phyloP scores from a whole-genome alignment of 2,797 vertebrate genomes.

The Notoglanidium macrostoma region DNA sequence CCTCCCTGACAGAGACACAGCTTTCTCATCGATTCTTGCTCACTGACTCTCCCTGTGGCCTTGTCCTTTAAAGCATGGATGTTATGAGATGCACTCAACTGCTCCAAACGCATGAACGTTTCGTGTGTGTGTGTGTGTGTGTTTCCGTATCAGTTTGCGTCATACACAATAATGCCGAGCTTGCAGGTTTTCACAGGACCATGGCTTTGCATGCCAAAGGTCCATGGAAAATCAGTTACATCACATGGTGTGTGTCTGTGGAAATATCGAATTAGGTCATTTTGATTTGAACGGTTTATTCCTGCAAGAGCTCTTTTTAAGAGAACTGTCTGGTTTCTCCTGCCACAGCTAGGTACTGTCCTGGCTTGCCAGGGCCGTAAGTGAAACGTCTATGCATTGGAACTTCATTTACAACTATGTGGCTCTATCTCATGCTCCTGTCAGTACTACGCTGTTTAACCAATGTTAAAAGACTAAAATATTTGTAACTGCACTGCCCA shows the following conservation, averaged over 20 bases:
- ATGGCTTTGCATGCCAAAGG: slow-evolving; percentile 48
- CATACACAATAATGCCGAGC: slow-evolving; percentile 28
- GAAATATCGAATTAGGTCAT: not conserved
- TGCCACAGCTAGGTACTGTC: slow-evolving; percentile 67
- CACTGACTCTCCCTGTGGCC: slow-evolving; percentile 69
- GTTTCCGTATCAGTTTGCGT: slow-evolving; percentile 29
- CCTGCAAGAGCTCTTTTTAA: slow-evolving; percentile 25
- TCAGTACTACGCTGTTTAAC: not conserved
- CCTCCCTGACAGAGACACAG: slow-evolving; percentile 61
- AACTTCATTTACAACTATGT: not conserved
- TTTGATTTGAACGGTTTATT: not conserved
- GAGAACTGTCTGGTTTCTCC: slow-evolving; percentile 68
- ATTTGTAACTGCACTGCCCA: not conserved
- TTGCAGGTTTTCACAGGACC: not conserved
- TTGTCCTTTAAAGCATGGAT: slow-evolving; percentile 74
- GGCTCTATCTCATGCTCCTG: not conserved
- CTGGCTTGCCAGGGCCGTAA: slow-evolving; percentile 38
- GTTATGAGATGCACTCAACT: slow-evolving; percentile 59
- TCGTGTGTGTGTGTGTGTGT: slow-evolving; percentile 28
- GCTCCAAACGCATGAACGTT: slow-evolving; percentile 23
- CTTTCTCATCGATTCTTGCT: slow-evolving; percentile 79
- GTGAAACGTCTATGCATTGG: slow-evolving; percentile 21
- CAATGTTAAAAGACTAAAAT: not conserved
- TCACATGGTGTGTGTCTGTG: slow-evolving; percentile 27
- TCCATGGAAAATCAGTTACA: slow-evolving; percentile 21